Evolutionary conservation across 2,113 vertebrate species (phyloP).

Genomic region (Sturnira hondurensis): DNA sequence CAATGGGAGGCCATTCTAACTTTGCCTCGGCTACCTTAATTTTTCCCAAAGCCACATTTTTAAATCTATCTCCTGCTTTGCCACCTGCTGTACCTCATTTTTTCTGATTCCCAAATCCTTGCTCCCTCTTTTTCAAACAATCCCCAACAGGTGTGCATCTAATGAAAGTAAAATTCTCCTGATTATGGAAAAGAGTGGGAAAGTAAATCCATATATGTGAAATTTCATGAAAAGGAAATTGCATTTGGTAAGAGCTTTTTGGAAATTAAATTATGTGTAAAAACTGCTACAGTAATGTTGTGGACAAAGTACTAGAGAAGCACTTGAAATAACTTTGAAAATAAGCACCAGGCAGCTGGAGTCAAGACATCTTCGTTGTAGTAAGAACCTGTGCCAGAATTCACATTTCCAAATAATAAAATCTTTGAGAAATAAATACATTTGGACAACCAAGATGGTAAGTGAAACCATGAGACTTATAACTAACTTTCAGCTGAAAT

Average conservation of each 20-base stretch:
- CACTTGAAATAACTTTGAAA: conserved; percentile 42
- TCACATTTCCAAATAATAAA: conserved; percentile 18
- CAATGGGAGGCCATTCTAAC: not conserved
- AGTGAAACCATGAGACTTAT: not conserved
- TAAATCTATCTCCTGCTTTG: conserved; percentile 45
- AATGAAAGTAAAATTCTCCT: conserved; percentile 61
- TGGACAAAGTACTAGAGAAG: conserved; percentile 51
- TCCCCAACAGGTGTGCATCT: conserved; percentile 65
- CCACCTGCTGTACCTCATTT: conserved; percentile 63
- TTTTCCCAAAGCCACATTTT: conserved; percentile 20
- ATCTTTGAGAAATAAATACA: not conserved
- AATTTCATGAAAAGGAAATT: conserved; percentile 52
- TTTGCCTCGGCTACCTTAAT: not conserved
- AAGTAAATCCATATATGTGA: conserved; percentile 50
- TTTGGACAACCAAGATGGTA: not conserved
- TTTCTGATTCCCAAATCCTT: conserved; percentile 34
- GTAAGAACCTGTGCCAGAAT: conserved; percentile 23
- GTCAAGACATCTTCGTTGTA: not conserved
- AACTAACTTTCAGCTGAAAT: conserved; percentile 20
- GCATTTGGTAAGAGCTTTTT: conserved; percentile 29
- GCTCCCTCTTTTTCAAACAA: conserved; percentile 45
- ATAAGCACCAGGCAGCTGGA: conserved; percentile 35
- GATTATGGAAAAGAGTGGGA: conserved; percentile 51
- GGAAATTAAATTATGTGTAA: conserved; percentile 52
- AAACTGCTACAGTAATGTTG: not conserved